Evolutionary conservation across 2,113 vertebrate species (phyloP).

Genomic region (Rhinichthys klamathensis): DNA sequence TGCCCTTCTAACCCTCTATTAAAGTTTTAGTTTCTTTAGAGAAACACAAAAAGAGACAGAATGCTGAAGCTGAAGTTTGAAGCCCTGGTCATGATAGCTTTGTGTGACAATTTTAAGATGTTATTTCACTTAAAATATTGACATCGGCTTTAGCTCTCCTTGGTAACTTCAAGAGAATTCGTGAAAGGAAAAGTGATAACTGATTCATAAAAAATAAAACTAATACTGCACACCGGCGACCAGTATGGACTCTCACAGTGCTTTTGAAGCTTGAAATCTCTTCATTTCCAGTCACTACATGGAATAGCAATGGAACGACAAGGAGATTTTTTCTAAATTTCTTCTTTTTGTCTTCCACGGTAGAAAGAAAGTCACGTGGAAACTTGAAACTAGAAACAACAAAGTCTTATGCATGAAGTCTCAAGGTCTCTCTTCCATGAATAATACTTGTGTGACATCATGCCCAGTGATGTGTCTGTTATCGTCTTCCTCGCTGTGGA

Average conservation of each 20-base stretch:
- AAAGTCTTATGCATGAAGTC: not conserved
- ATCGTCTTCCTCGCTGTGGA: not conserved
- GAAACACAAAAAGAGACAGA: not conserved
- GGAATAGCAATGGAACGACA: not conserved
- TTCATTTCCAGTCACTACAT: not conserved
- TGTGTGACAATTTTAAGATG: not conserved
- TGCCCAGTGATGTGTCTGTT: slow-evolving; percentile 6
- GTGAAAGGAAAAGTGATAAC: no score
- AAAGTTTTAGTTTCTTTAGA: not conserved
- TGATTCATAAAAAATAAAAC: no score
- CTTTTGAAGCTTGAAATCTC: not conserved
- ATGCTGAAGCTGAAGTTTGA: not conserved
- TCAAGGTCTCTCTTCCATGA: not conserved
- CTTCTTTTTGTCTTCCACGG: not conserved
- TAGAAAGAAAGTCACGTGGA: not conserved
- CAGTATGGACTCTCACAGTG: no score
- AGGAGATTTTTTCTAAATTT: not conserved
- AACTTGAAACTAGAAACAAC: not conserved
- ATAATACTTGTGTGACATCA: not conserved
- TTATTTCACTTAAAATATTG: not conserved
- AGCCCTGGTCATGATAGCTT: not conserved
- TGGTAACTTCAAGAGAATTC: no score
- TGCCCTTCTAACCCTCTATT: not conserved
- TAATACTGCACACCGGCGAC: no score
- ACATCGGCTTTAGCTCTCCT: no score